Evolutionary conservation across 2,113 vertebrate species (phyloP), one percentile per base, ranked within the genome.

Genomic region (Eurypyga helias): DNA sequence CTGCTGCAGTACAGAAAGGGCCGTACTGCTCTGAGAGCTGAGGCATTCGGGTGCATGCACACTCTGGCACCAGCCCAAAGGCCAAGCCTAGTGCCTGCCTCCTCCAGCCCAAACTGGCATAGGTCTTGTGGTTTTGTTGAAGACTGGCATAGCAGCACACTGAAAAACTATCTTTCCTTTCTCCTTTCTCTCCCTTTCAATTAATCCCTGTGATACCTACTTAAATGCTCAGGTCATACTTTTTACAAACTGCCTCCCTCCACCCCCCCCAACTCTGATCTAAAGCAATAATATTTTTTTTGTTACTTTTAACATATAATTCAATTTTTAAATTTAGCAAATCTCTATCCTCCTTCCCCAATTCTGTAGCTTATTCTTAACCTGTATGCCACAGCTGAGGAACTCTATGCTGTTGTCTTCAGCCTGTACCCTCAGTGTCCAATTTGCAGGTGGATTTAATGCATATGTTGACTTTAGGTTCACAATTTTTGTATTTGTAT

Each of bases 11-110:
- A 26, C 0, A 1, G 49, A 15, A 83, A 38, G 33, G 69, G 49
- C 62, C 7, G 28, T 11, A 7, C 62, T 36, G 45, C n/a, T 75
- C 48, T 0, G 18, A 43, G 34, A 24, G 34, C 26, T 18, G 34
- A 33, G 19, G 31, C 15, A 8, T 34, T 19, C 0, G 1, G n/a
- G 25, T 15, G 9, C 6, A 0, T 4, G 19, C 52, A 33, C 52
- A 33, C 29, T 29, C 29, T 8, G 72, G 33, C 34, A 28, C 43
- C 54, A 9, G 6, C 28, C 33, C 46, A 20, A 58, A 77, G 57
- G 57, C 45, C 57, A 65, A 38, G 64, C 21, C 13, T 25, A 9
- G 29, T 5, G n/a, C 20, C 72, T 36, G 33, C 18, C 45, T 34
- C 23, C 65, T 21, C 58, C 64, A 45, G 43, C 17, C 58, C 41